phyloP scores from a whole-genome alignment of 2,888 invertebrate genomes.

The Hybos culiciformis region DNA sequence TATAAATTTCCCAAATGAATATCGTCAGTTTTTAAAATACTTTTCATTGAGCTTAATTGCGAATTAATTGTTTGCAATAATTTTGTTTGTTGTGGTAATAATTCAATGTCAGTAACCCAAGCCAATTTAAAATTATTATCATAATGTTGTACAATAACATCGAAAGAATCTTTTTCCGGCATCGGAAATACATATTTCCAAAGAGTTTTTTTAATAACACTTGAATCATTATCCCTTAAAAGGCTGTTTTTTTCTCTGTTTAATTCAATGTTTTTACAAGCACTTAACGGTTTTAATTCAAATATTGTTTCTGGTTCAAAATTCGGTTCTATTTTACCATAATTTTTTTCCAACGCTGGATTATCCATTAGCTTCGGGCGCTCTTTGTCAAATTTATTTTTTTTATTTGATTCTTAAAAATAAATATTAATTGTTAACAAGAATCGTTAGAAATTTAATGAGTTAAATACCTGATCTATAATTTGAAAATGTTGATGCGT shows the following conservation, averaged over 20 bases:
- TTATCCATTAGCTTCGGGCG: not conserved
- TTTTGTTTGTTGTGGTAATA: slow-evolving; percentile 18
- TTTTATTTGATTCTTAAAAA: too few species aligned
- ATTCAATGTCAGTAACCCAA: slow-evolving; percentile 19
- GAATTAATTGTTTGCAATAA: slow-evolving; percentile 16
- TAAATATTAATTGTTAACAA: too few species aligned
- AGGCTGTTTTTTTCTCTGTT: not conserved
- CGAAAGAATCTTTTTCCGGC: slow-evolving; percentile 13
- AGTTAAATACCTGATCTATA: too few species aligned
- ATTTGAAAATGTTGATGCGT: too few species aligned
- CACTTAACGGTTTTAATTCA: not conserved
- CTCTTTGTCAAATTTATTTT: not conserved
- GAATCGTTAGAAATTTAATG: too few species aligned
- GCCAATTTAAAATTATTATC: slow-evolving; percentile 10
- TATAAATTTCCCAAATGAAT: slow-evolving; percentile 17
- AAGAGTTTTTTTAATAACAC: not conserved
- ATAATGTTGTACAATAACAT: slow-evolving; percentile 18
- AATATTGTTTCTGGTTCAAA: not conserved
- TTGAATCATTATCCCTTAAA: not conserved
- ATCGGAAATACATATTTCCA: slow-evolving; percentile 7
- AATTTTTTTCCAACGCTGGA: not conserved
- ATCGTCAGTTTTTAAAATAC: too few species aligned
- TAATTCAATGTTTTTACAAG: not conserved
- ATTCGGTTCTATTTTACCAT: not conserved
- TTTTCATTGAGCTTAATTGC: slow-evolving; percentile 10